These are phyloP conservation scores for Drosophila ironensis DNA, from an alignment of 1,140 invertebrate species.

Conservation along the genomic window DNA sequence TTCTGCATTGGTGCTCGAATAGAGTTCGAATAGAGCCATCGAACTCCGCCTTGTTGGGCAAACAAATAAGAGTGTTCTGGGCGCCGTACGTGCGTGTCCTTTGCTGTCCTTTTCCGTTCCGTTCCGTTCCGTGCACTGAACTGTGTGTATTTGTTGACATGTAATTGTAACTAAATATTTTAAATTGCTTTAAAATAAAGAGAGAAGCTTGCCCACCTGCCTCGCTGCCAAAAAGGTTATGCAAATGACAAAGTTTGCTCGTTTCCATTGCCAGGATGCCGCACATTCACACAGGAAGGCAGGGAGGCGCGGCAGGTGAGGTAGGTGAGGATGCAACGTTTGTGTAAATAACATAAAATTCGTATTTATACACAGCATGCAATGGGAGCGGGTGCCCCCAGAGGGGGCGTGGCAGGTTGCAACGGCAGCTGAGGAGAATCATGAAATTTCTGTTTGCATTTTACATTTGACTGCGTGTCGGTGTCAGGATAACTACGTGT, in stretches of 20 bases:
- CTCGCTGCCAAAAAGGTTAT: constrained; percentile 56
- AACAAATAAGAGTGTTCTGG: constrained; percentile 62
- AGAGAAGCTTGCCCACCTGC: constrained; percentile 18
- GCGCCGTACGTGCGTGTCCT: constrained; percentile 25
- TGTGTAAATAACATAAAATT: constrained; percentile 80
- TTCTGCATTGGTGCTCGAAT: constrained; percentile 14
- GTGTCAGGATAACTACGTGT: constrained; percentile 61
- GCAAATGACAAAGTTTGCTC: constrained; percentile 73
- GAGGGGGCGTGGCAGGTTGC: constrained; percentile 1
- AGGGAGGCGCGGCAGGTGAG: constrained; percentile 18
- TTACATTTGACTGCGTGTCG: constrained; percentile 76
- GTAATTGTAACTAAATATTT: constrained; percentile 80
- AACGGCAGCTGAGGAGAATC: constrained; percentile 49
- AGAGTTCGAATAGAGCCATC: constrained; percentile 25
- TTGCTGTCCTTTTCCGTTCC: constrained; percentile 9
- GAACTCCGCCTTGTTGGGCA: constrained; percentile 30
- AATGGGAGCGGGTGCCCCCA: constrained; percentile 2
- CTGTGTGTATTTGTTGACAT: constrained; percentile 68
- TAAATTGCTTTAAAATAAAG: constrained; percentile 80
- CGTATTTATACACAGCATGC: constrained; percentile 78
- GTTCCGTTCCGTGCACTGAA: not conserved
- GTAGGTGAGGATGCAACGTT: constrained; percentile 62
- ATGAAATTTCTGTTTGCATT: constrained; percentile 72
- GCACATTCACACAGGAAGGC: not conserved
- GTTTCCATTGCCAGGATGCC: constrained; percentile 23